Percentiles rank a stretch among this genome's conserved stretches.
Evolutionary conservation across 1,140 invertebrate genomes (phyloP).

Genomic region (Lerema accius): DNA sequence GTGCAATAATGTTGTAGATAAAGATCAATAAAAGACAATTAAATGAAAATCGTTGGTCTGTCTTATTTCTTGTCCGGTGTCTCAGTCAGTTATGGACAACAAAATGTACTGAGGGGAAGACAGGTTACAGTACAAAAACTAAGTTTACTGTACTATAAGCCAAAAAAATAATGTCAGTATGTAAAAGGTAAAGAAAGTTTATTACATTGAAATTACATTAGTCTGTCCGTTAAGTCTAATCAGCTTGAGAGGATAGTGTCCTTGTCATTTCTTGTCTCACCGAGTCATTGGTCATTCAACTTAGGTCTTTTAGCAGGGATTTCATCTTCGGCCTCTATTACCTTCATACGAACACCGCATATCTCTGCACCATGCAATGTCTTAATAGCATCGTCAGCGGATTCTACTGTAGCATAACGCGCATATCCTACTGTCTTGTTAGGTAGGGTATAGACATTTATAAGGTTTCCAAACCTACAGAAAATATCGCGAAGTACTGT

Average conservation of each 20-base stretch:
- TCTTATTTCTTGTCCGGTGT: conserved; percentile 27
- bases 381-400: conserved; percentile 86
- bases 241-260: conserved; percentile 19
- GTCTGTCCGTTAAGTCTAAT: conserved; percentile 31
- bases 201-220: conserved; percentile 10
- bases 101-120: not conserved
- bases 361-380: conserved; percentile 66
- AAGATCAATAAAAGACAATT: conserved; percentile 41
- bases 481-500: conserved; percentile 94
- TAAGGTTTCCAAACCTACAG: conserved; percentile 94
- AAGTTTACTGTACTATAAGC: conserved; percentile 13
- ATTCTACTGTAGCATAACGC: conserved; percentile 90
- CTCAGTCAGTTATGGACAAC: conserved; percentile 23
- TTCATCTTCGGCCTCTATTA: conserved; percentile 63
- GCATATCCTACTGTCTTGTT: conserved; percentile 96
- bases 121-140: conserved; percentile 15
- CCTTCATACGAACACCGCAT: conserved; percentile 66
- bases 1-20: conserved; percentile 53
- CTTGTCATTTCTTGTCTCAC: conserved; percentile 9
- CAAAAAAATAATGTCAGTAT: conserved; percentile 39
- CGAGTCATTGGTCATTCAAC: conserved; percentile 38
- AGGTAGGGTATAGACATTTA: conserved; percentile 94
- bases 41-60: conserved; percentile 33
- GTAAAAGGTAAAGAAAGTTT: conserved; percentile 11
- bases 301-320: conserved; percentile 51